These are phyloP conservation scores for Bovichtus variegatus DNA, from an alignment of 2,797 vertebrate species.

Conservation along the genomic window DNA sequence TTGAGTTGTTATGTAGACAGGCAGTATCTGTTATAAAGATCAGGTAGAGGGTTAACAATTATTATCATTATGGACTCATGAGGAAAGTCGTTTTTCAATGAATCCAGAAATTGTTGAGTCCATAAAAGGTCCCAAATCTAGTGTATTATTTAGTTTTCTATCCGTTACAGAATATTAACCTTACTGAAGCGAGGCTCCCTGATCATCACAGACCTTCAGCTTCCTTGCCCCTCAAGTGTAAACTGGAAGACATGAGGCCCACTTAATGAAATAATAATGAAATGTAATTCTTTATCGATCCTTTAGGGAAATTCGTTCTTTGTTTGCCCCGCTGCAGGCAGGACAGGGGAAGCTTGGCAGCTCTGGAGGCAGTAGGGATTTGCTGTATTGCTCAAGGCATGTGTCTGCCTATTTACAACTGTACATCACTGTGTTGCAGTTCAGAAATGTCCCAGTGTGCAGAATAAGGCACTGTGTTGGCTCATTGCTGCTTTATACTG, in stretches of 20 bases:
- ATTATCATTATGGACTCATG: neutral
- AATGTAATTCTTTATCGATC: slow-evolving; percentile 7
- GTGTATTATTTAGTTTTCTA: too few relatives aligned
- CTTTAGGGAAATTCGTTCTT: neutral
- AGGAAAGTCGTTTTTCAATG: too few relatives aligned
- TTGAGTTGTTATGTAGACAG: neutral
- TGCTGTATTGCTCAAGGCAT: neutral
- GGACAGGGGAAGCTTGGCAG: too few relatives aligned
- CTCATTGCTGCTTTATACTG: too few relatives aligned
- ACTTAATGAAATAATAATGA: slow-evolving; percentile 23
- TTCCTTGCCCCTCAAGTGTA: neutral
- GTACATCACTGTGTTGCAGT: neutral
- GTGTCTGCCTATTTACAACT: neutral
- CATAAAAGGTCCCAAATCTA: too few relatives aligned
- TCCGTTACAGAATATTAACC: neutral
- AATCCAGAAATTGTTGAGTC: neutral
- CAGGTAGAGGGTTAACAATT: neutral
- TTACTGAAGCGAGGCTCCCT: neutral
- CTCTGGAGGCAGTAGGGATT: too few relatives aligned
- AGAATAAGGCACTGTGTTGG: too few relatives aligned
- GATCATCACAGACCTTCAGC: neutral
- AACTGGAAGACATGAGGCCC: neutral
- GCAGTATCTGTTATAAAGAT: neutral
- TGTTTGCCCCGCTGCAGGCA: neutral
- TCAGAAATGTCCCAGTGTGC: too few relatives aligned